Evolutionary conservation across 2,888 invertebrate genomes (phyloP), one percentile per base, ranked within the genome.

Genomic region (Drosophila acutilabella): DNA sequence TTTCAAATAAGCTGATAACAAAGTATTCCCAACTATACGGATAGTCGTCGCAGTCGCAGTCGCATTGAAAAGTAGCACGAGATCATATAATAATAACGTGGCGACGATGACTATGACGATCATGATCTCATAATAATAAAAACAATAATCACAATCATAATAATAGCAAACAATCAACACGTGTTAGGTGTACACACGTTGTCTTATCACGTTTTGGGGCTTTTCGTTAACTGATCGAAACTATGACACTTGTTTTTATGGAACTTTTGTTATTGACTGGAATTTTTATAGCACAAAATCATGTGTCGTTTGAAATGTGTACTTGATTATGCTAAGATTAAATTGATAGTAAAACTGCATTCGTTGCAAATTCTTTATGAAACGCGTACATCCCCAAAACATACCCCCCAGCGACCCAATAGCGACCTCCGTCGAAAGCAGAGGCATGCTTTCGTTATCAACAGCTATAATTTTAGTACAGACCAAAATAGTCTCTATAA

Each of bases 1-100:
- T 8, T 23, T 53, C 16, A 10, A 6, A 38, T 16, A 26, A 45
- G 30, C 57, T 58, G 48, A 58, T 58, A 58, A 58, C 36, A 36
- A 36, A 30, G 30, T 30, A 2, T 30, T 30, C 30, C 30, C 16
- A 41, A 38, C 40, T 48, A 58, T 54, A 44, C 40, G 58, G 13
- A 42, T 47, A 47, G 47, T 57, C 30, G 30, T 30, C 30, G 20
- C 13, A 36, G 56, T 47, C 16, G 36, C 14, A 13, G 54, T 51
- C 62, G 20, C 52, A 48, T 20, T 38, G 64, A 68, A 79, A 85
- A 89, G 76, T 86, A 74, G 80, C 85, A 87, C 85, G 88, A 87
- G 88, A 84, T 84, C 86, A 75, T 53, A 65, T 38, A 70, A 71
- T 67, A 30, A 30, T 30, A 30, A 80, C 47, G 26, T 26, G 47